phyloP scores from a whole-genome alignment of 1,140 invertebrate species.

The Pseudomyrmex sp. region DNA sequence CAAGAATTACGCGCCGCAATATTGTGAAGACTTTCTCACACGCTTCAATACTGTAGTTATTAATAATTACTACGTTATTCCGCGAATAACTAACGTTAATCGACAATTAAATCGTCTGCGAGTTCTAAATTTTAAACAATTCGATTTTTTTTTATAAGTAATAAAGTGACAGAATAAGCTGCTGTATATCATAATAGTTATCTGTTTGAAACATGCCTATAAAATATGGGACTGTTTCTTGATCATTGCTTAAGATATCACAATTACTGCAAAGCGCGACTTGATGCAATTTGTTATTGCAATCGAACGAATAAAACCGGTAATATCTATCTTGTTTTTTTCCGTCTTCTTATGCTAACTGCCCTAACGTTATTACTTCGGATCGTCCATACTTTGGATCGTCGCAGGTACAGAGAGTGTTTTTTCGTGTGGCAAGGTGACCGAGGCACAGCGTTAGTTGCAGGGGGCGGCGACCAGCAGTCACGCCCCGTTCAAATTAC shows the following conservation, averaged over 20 bases:
- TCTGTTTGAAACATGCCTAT: too few species aligned
- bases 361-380: conserved; percentile 80
- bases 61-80: not conserved
- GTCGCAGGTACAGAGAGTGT: conserved; percentile 84
- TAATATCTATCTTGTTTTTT: conserved; percentile 65
- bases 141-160: not conserved
- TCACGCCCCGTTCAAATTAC: conserved; percentile 81
- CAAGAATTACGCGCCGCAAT: conserved; percentile 77
- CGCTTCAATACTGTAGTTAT: conserved; percentile 1
- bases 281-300: conserved; percentile 75
- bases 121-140: conserved; percentile 8
- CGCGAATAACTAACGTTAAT: too few species aligned
- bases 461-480: conserved; percentile 79
- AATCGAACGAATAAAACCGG: conserved; percentile 67
- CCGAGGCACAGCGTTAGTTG: conserved; percentile 84
- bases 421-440: conserved; percentile 82
- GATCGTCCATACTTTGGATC: conserved; percentile 83
- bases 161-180: too few species aligned
- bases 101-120: not conserved
- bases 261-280: conserved; percentile 79
- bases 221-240: too few species aligned
- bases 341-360: conserved; percentile 62
- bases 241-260: conserved; percentile 62
- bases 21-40: conserved; percentile 16
- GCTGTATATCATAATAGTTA: too few species aligned